These are phyloP conservation scores for Agrochola macilenta DNA, from an alignment of 2,888 invertebrate species.

Conservation along the genomic window DNA sequence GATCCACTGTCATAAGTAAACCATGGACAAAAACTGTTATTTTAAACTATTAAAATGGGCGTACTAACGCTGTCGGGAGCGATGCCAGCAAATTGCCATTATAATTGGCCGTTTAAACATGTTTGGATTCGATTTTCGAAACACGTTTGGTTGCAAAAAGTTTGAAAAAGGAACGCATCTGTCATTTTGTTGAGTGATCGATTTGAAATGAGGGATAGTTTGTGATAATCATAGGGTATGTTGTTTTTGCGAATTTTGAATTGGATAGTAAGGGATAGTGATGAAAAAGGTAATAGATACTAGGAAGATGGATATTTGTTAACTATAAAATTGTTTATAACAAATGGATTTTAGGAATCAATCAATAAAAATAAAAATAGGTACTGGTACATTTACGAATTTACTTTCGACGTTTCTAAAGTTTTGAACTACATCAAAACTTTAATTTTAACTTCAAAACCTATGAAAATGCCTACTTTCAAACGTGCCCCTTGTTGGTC, in stretches of 20 bases:
- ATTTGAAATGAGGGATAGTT: conserved; percentile 64
- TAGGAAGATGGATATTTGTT: conserved; percentile 23
- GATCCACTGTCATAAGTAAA: conserved; percentile 61
- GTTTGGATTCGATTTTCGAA: conserved; percentile 81
- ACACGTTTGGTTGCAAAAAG: conserved; percentile 71
- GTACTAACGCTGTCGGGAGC: conserved; percentile 77
- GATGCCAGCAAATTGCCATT: conserved; percentile 80
- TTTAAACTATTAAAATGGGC: conserved; percentile 79
- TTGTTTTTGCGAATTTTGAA: conserved; percentile 59
- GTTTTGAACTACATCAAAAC: not conserved
- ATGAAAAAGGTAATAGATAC: conserved; percentile 53
- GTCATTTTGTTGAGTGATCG: conserved; percentile 72
- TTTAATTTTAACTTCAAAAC: too few relatives aligned
- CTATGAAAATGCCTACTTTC: not conserved
- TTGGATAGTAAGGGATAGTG: conserved; percentile 6
- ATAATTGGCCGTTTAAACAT: conserved; percentile 83
- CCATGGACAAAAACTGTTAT: conserved; percentile 78
- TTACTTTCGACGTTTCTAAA: not conserved
- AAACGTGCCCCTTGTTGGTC: not conserved
- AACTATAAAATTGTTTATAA: conserved; percentile 2
- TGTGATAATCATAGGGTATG: conserved; percentile 56
- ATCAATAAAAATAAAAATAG: not conserved
- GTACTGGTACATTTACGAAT: not conserved
- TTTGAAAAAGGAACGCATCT: conserved; percentile 71
- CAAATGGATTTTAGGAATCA: conserved; percentile 5